phyloP scores from a whole-genome alignment of 1,140 invertebrate genomes.

The Prorops nasuta region DNA sequence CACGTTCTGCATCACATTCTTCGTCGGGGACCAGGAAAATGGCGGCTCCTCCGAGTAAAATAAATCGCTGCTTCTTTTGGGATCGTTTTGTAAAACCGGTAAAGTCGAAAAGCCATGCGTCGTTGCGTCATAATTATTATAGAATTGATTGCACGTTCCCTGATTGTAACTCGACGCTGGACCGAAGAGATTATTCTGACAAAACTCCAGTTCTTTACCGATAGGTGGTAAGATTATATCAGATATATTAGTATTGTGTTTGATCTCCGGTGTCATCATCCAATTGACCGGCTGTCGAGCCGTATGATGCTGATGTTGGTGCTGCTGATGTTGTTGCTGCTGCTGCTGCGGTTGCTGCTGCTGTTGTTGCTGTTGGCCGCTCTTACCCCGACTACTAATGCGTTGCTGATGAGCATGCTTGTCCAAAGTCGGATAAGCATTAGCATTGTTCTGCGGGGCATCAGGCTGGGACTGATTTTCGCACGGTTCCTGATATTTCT shows the following conservation, averaged over 20 bases:
- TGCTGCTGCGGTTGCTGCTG: conserved; percentile 26
- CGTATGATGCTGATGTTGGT: conserved; percentile 35
- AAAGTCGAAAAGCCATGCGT: conserved; percentile 48
- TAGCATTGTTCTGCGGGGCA: no score
- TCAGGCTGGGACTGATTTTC: conserved; percentile 38
- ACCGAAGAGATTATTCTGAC: conserved; percentile 52
- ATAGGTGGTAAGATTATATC: conserved; percentile 52
- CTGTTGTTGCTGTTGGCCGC: conserved; percentile 16
- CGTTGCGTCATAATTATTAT: conserved; percentile 52
- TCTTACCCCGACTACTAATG: conserved; percentile 27
- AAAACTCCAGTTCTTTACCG: conserved; percentile 52
- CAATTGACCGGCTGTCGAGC: conserved; percentile 60
- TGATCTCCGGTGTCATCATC: conserved; percentile 64
- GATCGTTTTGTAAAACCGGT: conserved; percentile 39
- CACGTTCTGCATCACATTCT: conserved; percentile 51
- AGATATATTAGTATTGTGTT: conserved; percentile 46
- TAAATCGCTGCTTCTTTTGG: conserved; percentile 38
- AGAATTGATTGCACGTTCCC: conserved; percentile 48
- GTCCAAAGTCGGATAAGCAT: no score
- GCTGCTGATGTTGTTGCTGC: conserved; percentile 24
- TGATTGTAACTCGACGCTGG: conserved; percentile 51
- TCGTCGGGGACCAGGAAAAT: conserved; percentile 62
- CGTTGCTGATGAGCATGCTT: no score
- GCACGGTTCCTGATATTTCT: conserved; percentile 41
- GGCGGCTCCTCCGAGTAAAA: conserved; percentile 57